Percentiles rank a stretch among this genome's conserved stretches.
Conservation (phyloP, 1,140 invertebrate genomes). For the Penaeus vannamei region DNA sequence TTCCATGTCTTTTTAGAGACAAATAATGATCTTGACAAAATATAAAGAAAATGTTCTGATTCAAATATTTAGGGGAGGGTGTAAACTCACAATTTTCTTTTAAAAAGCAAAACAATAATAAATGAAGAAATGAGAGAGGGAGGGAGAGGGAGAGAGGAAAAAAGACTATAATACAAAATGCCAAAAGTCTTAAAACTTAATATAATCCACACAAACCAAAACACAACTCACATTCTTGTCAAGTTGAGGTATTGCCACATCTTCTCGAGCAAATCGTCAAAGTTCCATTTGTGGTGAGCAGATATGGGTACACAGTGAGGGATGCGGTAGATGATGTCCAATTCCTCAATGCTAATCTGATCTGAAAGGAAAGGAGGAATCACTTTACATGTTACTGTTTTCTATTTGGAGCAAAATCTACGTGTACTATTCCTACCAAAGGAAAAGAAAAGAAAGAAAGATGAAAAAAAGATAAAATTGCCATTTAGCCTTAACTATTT, state of each 20-base stretch:
- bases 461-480: too few relatives aligned
- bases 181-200: too few relatives aligned
- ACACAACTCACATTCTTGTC: constrained; percentile 88
- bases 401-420: not conserved
- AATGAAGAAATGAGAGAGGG: too few relatives aligned
- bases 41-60: too few relatives aligned
- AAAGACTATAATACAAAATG: too few relatives aligned
- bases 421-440: too few relatives aligned
- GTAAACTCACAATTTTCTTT: too few relatives aligned
- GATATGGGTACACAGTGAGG: constrained; percentile 99
- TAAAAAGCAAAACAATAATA: too few relatives aligned
- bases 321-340: constrained; percentile 99
- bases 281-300: constrained; percentile 99
- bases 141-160: too few relatives aligned
- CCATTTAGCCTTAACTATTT: too few relatives aligned
- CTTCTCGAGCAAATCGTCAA: constrained; percentile 98
- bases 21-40: not conserved
- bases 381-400: not conserved
- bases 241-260: constrained; percentile 99
- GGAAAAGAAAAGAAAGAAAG: too few relatives aligned
- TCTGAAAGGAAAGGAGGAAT: constrained; percentile 75
- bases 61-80: too few relatives aligned
- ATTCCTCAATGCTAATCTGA: constrained; percentile 95
- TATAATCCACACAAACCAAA: not conserved
- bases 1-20: not conserved